Conservation (phyloP, 2,888 invertebrate genomes). For the Temnothorax ravouxi region DNA sequence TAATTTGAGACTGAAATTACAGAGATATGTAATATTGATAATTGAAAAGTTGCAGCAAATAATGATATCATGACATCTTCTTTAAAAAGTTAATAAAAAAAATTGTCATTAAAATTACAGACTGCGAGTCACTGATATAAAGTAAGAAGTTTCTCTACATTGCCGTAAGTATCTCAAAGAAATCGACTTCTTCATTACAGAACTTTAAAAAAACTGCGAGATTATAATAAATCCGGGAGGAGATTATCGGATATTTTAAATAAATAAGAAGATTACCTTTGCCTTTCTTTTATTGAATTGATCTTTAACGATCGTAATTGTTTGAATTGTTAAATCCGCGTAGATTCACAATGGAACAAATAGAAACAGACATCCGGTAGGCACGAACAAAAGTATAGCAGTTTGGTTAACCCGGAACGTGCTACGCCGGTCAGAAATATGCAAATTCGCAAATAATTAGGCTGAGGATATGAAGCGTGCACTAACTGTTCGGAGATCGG, state of each 20-base stretch:
- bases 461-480: slow-evolving; percentile 83
- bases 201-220: neutral
- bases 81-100: neutral
- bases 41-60: neutral
- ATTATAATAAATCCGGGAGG: neutral
- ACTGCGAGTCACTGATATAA: neutral
- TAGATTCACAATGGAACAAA: slow-evolving; percentile 64
- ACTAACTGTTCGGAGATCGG: slow-evolving; percentile 72
- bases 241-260: neutral
- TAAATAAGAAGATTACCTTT: neutral
- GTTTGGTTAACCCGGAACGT: slow-evolving; percentile 63
- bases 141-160: neutral
- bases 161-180: neutral
- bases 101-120: neutral
- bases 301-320: neutral
- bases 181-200: neutral
- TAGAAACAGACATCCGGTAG: slow-evolving; percentile 68
- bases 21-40: neutral
- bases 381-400: slow-evolving; percentile 71
- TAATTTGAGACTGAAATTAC: neutral
- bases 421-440: slow-evolving; percentile 76
- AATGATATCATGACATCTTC: neutral
- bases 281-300: neutral
- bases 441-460: slow-evolving; percentile 85
- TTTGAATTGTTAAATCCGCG: slow-evolving; percentile 51